phyloP scores from a whole-genome alignment of 1,140 invertebrate species.

The Sitophilus oryzae region DNA sequence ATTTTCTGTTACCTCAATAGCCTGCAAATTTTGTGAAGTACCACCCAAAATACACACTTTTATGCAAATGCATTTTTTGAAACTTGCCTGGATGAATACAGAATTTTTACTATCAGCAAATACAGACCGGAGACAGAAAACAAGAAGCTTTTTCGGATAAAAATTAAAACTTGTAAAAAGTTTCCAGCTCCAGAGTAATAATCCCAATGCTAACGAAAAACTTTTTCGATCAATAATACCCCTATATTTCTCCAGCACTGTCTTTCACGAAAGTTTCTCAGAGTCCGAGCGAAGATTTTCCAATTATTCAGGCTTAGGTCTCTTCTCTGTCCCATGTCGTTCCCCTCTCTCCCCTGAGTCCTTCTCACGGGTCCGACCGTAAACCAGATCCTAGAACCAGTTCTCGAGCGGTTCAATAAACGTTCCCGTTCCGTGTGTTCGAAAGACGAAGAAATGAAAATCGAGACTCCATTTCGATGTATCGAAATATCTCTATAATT shows the following conservation, averaged over 20 bases:
- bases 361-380: background rate
- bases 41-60: too few species aligned
- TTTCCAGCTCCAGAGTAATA: too few species aligned
- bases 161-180: too few species aligned
- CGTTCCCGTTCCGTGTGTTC: background rate
- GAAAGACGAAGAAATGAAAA: background rate
- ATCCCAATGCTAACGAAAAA: too few species aligned
- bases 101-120: too few species aligned
- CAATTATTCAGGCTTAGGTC: background rate
- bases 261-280: background rate
- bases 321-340: background rate
- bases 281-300: slow-evolving; percentile 2
- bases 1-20: too few species aligned
- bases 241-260: background rate
- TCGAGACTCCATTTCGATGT: background rate
- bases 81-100: too few species aligned
- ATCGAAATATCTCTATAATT: background rate
- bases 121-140: too few species aligned
- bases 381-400: slow-evolving; percentile 20
- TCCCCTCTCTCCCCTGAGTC: slow-evolving; percentile 2
- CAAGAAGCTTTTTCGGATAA: too few species aligned
- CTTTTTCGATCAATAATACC: too few species aligned
- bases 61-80: too few species aligned
- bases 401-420: slow-evolving; percentile 9
- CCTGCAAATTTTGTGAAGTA: too few species aligned